phyloP scores from a whole-genome alignment of 2,888 invertebrate species.

The Agrotis clavis region DNA sequence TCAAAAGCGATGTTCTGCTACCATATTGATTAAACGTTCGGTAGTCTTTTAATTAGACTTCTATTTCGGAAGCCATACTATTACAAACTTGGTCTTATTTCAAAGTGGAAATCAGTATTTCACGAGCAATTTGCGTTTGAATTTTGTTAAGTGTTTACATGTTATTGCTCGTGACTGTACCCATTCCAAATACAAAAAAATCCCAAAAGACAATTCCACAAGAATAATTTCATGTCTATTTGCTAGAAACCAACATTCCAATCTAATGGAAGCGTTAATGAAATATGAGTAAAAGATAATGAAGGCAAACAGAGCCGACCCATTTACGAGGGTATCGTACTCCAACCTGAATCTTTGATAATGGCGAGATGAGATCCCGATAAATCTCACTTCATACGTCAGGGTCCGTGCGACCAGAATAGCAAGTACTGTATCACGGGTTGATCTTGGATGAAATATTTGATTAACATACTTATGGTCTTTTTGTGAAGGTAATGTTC shows the following conservation, averaged over 20 bases:
- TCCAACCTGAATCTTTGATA: conserved; percentile 56
- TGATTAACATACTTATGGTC: conserved; percentile 23
- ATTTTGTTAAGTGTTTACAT: too few species aligned
- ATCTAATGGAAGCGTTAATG: conserved; percentile 34
- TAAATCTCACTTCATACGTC: conserved; percentile 60
- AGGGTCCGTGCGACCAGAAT: conserved; percentile 50
- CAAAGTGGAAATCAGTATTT: too few species aligned
- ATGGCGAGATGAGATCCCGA: conserved; percentile 57
- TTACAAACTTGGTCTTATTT: too few species aligned
- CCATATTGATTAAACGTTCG: too few species aligned
- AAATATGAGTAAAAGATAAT: conserved; percentile 55
- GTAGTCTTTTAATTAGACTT: too few species aligned
- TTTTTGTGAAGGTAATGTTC: not conserved
- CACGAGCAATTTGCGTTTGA: too few species aligned
- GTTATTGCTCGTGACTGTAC: too few species aligned
- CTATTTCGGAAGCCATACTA: too few species aligned
- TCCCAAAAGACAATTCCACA: not conserved
- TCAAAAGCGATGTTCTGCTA: too few species aligned
- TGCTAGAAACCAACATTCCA: conserved; percentile 14
- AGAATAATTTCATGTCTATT: conserved; percentile 9
- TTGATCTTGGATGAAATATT: conserved; percentile 46
- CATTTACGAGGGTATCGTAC: conserved; percentile 45
- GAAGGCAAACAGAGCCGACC: conserved; percentile 43
- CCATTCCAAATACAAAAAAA: not conserved
- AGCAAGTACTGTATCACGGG: conserved; percentile 46